Evolutionary conservation across 2,113 vertebrate genomes (phyloP).

Genomic region (Pithys albifrons): DNA sequence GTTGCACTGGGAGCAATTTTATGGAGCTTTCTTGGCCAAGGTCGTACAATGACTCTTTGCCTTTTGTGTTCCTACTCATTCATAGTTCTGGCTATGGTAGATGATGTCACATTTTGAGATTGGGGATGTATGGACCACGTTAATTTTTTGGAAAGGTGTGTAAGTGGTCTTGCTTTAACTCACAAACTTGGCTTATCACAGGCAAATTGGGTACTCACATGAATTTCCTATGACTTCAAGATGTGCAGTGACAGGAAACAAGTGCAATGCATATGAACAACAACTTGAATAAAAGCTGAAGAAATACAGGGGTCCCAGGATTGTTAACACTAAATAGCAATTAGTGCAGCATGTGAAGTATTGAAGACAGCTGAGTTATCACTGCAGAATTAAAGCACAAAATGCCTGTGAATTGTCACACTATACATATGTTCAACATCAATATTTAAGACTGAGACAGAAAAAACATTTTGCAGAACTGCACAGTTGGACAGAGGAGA

Average conservation of each 20-base stretch:
- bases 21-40: background rate
- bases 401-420: conserved; percentile 1
- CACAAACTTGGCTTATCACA: background rate
- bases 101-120: background rate
- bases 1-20: background rate
- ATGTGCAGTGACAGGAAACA: background rate
- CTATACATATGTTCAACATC: conserved; percentile 47
- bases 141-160: background rate
- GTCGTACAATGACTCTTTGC: background rate
- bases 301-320: background rate
- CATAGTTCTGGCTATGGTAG: background rate
- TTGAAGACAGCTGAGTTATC: conserved; percentile 36
- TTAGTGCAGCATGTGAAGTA: background rate
- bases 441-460: conserved; percentile 57
- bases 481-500: background rate
- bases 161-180: background rate
- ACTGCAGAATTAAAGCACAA: conserved; percentile 4
- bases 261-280: background rate
- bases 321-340: background rate
- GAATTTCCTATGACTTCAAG: conserved; percentile 7
- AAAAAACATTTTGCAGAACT: conserved; percentile 36
- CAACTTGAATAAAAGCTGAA: background rate
- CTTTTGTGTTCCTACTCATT: background rate
- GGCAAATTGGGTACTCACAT: background rate
- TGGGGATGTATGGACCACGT: background rate